Percentiles rank a stretch among this genome's conserved stretches.
Evolutionary conservation across 2,888 invertebrate species (phyloP).

Genomic region (Conomelus anceps): DNA sequence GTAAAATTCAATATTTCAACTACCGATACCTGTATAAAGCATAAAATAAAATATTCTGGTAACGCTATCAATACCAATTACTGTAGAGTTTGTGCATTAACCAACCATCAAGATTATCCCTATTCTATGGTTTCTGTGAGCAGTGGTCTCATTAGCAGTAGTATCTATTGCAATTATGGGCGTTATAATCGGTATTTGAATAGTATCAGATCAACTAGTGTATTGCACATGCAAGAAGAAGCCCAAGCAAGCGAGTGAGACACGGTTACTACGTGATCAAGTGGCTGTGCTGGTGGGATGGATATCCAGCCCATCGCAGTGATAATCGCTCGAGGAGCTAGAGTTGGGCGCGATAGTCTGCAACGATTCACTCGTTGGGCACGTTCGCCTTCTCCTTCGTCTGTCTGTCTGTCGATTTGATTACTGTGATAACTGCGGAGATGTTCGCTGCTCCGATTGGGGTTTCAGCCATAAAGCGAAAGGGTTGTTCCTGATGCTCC

Average conservation of each 20-base stretch:
- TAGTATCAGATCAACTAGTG: not conserved
- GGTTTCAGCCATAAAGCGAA: not conserved
- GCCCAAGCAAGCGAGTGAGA: not conserved
- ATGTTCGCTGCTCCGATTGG: not conserved
- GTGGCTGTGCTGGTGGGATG: not conserved
- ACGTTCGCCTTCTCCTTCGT: no score
- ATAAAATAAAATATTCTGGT: no score
- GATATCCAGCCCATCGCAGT: not conserved
- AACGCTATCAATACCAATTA: no score
- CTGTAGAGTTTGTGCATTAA: no score
- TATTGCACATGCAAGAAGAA: not conserved
- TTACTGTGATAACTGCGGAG: not conserved
- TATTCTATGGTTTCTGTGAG: no score
- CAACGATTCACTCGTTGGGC: not conserved
- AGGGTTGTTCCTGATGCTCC: not conserved
- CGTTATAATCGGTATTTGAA: not conserved
- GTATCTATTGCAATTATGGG: not conserved
- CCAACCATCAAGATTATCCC: no score
- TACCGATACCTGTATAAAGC: no score
- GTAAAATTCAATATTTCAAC: no score
- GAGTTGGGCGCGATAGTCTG: no score
- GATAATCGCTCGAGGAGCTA: not conserved
- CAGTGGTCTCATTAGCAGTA: not conserved
- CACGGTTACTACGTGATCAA: no score
- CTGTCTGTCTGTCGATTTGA: not conserved